These are phyloP conservation scores for Corapipo altera DNA, from an alignment of 2,113 vertebrate species.

Conservation along the genomic window DNA sequence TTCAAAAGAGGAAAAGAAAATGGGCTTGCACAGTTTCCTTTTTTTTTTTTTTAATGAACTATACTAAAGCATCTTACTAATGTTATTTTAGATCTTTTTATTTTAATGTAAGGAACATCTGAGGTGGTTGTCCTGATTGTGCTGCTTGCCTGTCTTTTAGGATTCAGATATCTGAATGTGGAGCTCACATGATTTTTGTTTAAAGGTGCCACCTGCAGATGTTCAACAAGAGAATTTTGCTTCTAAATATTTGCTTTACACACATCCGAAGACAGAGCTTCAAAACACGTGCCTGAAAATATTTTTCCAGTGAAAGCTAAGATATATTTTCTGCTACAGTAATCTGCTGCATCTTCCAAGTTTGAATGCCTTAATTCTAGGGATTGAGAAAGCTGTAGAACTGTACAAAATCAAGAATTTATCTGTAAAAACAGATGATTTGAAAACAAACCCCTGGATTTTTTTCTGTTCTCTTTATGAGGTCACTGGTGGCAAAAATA, in stretches of 20 bases:
- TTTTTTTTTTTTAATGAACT: neutral
- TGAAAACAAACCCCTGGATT: neutral
- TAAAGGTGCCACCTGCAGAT: neutral
- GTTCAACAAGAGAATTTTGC: neutral
- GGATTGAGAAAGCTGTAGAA: neutral
- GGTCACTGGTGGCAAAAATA: neutral
- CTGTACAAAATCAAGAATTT: neutral
- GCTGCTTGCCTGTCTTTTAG: neutral
- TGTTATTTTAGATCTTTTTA: neutral
- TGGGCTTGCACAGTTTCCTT: neutral
- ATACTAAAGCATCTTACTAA: neutral
- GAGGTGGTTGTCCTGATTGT: neutral
- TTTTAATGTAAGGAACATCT: neutral
- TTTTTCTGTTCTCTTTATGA: neutral
- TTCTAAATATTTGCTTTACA: neutral
- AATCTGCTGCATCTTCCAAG: neutral
- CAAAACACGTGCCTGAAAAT: neutral
- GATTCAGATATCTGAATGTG: neutral
- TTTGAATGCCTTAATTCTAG: neutral
- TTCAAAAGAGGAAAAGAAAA: neutral
- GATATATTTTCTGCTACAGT: neutral
- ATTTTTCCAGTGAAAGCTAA: neutral
- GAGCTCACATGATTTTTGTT: neutral
- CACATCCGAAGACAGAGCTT: neutral
- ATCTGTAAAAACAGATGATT: neutral